Evolutionary conservation across 1,140 invertebrate species (phyloP).

Genomic region (Antheraea pernyi): DNA sequence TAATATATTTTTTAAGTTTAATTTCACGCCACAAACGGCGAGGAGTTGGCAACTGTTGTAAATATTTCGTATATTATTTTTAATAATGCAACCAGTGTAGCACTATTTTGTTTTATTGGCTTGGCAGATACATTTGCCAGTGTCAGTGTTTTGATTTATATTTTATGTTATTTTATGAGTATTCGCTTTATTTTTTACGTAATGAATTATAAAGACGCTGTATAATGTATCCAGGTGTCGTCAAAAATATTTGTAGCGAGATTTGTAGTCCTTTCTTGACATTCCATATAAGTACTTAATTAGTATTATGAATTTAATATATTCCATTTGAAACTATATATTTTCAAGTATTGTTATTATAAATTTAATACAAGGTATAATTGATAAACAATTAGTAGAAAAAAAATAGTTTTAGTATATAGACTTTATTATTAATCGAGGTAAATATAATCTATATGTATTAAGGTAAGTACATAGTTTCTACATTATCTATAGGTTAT

Average conservation of each 20-base stretch:
- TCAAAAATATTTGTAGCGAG: neutral
- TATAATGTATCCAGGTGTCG: neutral
- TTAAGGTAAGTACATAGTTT: no score
- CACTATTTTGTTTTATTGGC: neutral
- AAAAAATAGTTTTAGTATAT: neutral
- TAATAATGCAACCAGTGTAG: neutral
- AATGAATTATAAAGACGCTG: neutral
- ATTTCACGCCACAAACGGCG: neutral
- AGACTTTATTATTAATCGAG: no score
- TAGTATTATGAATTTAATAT: slow-evolving; percentile 28
- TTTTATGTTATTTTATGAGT: neutral
- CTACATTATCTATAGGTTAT: no score
- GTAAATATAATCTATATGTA: no score
- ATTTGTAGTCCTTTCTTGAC: slow-evolving; percentile 18
- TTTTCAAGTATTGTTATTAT: neutral
- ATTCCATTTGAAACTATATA: slow-evolving; percentile 14
- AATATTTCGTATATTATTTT: neutral
- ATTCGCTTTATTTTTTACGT: neutral
- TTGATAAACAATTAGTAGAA: neutral
- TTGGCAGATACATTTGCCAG: neutral
- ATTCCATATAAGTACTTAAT: slow-evolving; percentile 60
- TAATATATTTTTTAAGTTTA: no score
- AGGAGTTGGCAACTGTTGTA: neutral
- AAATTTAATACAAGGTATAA: neutral
- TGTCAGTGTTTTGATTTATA: neutral